Percentiles rank a stretch among this genome's conserved stretches.
Conservation (phyloP, 1,140 invertebrate genomes). For the Oscheius sp. region DNA sequence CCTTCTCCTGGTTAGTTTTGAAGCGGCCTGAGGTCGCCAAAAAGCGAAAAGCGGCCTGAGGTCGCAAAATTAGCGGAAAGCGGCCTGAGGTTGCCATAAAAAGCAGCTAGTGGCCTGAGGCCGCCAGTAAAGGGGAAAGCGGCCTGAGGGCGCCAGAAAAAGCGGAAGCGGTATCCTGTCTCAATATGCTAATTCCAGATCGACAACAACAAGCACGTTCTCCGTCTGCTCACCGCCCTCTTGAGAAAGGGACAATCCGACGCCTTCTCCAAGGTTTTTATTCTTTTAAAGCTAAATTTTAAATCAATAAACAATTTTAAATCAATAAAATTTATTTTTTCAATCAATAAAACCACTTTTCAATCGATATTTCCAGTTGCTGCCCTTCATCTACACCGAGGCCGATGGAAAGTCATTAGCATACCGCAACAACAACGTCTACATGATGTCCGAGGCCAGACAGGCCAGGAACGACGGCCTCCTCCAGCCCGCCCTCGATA, state of each 20-base stretch:
- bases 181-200: not conserved
- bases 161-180: too few species aligned
- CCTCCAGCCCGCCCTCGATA: not conserved
- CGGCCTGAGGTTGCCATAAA: too few species aligned
- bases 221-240: not conserved
- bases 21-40: too few species aligned
- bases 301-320: not conserved
- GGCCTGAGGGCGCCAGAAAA: too few species aligned
- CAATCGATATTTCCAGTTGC: too few species aligned
- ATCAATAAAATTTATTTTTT: conserved; percentile 1
- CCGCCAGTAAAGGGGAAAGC: too few species aligned
- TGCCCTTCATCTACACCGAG: not conserved
- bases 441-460: not conserved
- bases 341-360: too few species aligned
- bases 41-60: too few species aligned
- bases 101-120: too few species aligned
- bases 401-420: not conserved
- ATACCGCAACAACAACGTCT: not conserved
- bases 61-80: too few species aligned
- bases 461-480: not conserved
- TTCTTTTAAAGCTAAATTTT: too few species aligned
- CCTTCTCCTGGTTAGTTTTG: too few species aligned
- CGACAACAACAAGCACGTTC: not conserved
- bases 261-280: not conserved
- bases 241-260: not conserved